These are phyloP conservation scores for Ranitomeya imitator DNA, from an alignment of 2,113 vertebrate species.

Conservation along the genomic window DNA sequence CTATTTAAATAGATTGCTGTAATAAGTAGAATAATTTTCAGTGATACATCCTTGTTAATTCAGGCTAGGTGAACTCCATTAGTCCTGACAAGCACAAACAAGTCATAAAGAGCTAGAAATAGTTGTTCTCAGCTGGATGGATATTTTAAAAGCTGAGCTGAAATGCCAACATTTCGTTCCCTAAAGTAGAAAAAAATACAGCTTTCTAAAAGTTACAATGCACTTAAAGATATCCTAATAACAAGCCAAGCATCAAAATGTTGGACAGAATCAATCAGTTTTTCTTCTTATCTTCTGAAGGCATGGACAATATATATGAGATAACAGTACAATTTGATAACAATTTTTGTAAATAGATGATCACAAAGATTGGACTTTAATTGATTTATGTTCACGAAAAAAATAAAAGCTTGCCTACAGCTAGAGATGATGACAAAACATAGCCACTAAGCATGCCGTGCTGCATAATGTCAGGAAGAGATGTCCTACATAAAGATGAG, in stretches of 20 bases:
- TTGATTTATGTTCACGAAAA: conserved; percentile 61
- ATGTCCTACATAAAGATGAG: conserved; percentile 55
- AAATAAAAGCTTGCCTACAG: conserved; percentile 44
- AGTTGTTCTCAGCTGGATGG: conserved; percentile 73
- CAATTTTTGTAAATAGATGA: conserved; percentile 41
- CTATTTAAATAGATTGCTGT: conserved; percentile 58
- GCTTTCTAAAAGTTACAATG: conserved; percentile 44
- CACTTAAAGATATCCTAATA: conserved; percentile 58
- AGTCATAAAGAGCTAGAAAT: conserved; percentile 40
- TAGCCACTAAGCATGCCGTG: conserved; percentile 35
- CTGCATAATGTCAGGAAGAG: conserved; percentile 52
- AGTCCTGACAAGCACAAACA: conserved; percentile 49
- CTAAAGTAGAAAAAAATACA: conserved; percentile 22
- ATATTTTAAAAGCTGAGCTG: conserved; percentile 68
- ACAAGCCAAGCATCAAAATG: conserved; percentile 57
- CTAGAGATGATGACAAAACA: conserved; percentile 45
- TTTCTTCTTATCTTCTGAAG: conserved; percentile 58
- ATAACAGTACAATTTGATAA: conserved; percentile 47
- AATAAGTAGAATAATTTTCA: conserved; percentile 38
- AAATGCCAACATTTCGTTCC: conserved; percentile 46
- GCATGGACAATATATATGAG: conserved; percentile 52
- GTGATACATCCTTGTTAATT: conserved; percentile 19
- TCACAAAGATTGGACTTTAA: conserved; percentile 58
- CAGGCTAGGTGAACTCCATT: conserved; percentile 37
- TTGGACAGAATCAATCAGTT: conserved; percentile 58